Percentiles rank a stretch among this genome's conserved stretches.
Evolutionary conservation across 2,113 vertebrate species (phyloP).

Genomic region (Zosterops borbonicus): DNA sequence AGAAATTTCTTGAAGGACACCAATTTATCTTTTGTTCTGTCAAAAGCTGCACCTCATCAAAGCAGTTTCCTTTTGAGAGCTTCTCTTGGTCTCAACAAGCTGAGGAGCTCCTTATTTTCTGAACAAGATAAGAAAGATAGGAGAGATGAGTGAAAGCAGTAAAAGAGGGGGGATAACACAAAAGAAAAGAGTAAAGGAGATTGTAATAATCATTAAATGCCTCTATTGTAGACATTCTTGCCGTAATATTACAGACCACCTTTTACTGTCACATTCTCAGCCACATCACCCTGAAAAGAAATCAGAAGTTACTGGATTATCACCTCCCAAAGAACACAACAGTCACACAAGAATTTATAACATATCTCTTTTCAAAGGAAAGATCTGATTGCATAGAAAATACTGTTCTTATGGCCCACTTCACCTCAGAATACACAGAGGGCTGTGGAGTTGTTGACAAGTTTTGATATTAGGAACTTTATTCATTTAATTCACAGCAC

Average conservation of each 20-base stretch:
- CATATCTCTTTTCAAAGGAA: neutral
- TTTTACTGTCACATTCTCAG: neutral
- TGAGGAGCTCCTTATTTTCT: neutral
- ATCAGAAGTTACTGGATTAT: neutral
- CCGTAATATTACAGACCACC: neutral
- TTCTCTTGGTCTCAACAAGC: neutral
- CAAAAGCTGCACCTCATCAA: neutral
- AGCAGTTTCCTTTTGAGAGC: neutral
- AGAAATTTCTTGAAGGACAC: neutral
- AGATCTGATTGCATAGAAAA: neutral
- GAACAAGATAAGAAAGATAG: neutral
- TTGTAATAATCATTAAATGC: neutral
- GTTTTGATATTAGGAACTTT: neutral
- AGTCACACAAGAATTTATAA: neutral
- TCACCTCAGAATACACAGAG: neutral
- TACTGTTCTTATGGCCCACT: neutral
- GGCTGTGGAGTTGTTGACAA: neutral
- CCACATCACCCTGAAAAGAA: neutral
- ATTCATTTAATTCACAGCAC: neutral
- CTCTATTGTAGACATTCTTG: neutral
- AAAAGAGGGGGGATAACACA: neutral
- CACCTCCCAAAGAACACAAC: neutral
- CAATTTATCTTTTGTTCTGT: neutral
- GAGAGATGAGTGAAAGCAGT: neutral
- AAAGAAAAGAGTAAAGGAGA: neutral